A percentile compares a stretch with the other conserved stretches of the same genome.
phyloP scores from a whole-genome alignment of 2,113 vertebrate genomes.

The Pimephales promelas region DNA sequence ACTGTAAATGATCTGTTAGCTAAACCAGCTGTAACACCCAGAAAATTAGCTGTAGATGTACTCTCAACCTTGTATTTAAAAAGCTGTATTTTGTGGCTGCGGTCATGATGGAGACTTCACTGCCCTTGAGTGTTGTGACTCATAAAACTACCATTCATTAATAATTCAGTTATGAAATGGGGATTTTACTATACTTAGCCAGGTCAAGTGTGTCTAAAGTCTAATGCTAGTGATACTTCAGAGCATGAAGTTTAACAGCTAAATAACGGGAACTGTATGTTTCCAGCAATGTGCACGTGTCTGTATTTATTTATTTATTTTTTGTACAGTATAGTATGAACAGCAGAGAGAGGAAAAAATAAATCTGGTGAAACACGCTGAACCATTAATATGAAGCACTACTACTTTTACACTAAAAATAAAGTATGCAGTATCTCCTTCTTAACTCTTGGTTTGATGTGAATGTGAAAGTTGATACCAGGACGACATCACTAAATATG shows the following conservation, averaged over 20 bases:
- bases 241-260: conserved; percentile 6
- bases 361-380: neutral
- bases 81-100: conserved; percentile 2
- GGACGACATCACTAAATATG: neutral
- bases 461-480: neutral
- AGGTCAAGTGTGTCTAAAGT: neutral
- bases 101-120: neutral
- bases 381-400: neutral
- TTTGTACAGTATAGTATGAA: neutral
- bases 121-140: conserved; percentile 14
- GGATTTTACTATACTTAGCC: conserved; percentile 23
- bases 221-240: neutral
- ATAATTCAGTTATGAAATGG: conserved; percentile 21
- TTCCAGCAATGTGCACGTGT: neutral
- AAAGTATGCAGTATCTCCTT: neutral
- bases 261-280: neutral
- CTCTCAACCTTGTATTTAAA: neutral
- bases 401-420: neutral
- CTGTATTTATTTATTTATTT: neutral
- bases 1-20: conserved; percentile 12
- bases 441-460: neutral
- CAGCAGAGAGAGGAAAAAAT: neutral
- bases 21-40: conserved; percentile 13
- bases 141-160: conserved; percentile 15
- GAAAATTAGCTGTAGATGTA: conserved; percentile 20